phyloP scores from a whole-genome alignment of 2,113 vertebrate genomes.

The Varanus komodoensis region DNA sequence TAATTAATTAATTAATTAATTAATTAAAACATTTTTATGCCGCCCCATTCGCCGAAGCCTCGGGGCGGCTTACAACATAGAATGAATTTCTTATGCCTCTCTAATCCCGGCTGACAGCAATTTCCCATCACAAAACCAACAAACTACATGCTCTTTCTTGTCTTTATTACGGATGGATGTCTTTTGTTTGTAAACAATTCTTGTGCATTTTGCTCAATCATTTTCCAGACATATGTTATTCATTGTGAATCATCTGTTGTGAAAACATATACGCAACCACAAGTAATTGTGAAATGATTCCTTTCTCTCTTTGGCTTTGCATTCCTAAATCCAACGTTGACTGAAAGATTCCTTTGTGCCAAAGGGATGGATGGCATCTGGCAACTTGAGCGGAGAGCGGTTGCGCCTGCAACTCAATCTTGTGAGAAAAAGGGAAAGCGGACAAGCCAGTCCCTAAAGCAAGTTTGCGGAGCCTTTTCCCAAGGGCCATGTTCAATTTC shows the following conservation, averaged over 20 bases:
- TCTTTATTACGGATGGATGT: background rate
- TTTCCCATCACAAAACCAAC: background rate
- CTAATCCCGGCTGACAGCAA: background rate
- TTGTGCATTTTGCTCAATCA: slow-evolving; percentile 33
- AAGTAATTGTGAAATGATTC: background rate
- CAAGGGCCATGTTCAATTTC: too few species aligned
- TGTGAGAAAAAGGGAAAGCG: background rate
- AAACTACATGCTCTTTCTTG: background rate
- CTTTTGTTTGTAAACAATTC: slow-evolving; percentile 52
- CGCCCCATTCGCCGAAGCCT: too few species aligned
- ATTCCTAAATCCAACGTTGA: background rate
- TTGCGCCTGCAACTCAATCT: background rate
- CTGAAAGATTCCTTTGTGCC: background rate
- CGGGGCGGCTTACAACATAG: too few species aligned
- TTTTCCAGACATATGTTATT: slow-evolving; percentile 23
- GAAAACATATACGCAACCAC: background rate
- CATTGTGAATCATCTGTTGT: background rate
- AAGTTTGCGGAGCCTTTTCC: too few species aligned
- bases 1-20: too few species aligned
- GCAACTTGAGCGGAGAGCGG: background rate
- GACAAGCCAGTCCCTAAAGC: background rate
- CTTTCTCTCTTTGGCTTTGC: background rate
- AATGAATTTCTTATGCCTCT: background rate
- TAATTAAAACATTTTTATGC: too few species aligned
- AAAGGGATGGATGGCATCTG: background rate